Evolutionary conservation across 1,140 invertebrate genomes (phyloP), one percentile per base, ranked within the genome.

Genomic region (Microplitis demolitor): DNA sequence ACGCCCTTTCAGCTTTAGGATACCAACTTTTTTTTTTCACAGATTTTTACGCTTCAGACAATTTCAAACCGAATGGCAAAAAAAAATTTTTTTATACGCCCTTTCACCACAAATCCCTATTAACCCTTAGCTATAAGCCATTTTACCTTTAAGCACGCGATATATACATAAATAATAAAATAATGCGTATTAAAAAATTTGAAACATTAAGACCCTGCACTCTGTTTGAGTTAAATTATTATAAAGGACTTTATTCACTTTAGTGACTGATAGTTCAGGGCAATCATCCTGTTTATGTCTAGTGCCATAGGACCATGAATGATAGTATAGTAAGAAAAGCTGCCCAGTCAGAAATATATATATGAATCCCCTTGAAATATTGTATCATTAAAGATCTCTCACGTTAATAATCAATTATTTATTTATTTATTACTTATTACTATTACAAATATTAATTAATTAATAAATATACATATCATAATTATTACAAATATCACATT

Each of bases 181-280:
- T 71, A 69, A 74, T 72, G 58, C 69, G 61, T 63, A 67, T 58
- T 58, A 56, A 79, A 78, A 75, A 77, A 75, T 72, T 74, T 72
- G 34, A 74, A 73, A 74, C 45, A 64, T 67, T 77, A 72, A 71
- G 79, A 77, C 76, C 79, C 78, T 79, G 71, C 75, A 79, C 78
- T 78, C 58, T 16, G 81, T 76, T 78, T 77, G 78, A 81, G 77
- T 84, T 81, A 79, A 81, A 86, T 82, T 82, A 80, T 79, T 79
- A 76, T 80, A 82, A 81, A 82, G 84, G 84, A 83, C 80, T 85
- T 83, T 85, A 85, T 84, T 80, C 84, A 85, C 84, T 86, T 85
- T 82, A 85, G 80, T 79, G 74, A 78, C 80, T 71, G 77, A 76
- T 78, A 69, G 82, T 77, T 77, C 74, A 63, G 54, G 74, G 82